Base-by-base conservation (phyloP, 1,140 invertebrate species). In the Drosophila virilis region DNA sequence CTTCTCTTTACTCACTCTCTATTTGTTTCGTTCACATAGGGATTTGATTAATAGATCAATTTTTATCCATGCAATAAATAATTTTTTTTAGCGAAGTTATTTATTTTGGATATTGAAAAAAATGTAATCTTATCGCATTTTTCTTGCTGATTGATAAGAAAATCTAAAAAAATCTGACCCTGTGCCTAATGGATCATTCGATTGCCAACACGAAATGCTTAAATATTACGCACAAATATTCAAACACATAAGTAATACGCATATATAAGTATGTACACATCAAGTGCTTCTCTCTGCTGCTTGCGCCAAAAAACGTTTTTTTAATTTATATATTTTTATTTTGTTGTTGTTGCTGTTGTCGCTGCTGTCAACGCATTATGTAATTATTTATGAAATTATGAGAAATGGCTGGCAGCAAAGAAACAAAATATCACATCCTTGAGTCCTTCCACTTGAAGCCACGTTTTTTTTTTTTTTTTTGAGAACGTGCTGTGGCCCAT, bases 381-480 rank as follows among this genome's bases (percentile, higher is more conserved):
- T 88, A 88, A 88, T 88, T 88, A 88, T 88, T 78, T 80, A 89
- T 85, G 72, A 89, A 88, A 88, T 88, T 79, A 88, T 88, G 83
- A 88, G 82, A 88, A 88, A 88, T 88, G 52, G 32, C 22, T 32
- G 46, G 17, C n/a, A 51, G 10, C 45, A 28, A 35, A 52, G 46
- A 32, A 54, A 50, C 15, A 42, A 45, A 15, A 54, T 12, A 50
- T 28, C 15, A 17, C 51, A 45, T 54, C 33, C n/a, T 17, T 7
- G 13, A 55, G 79, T 74, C 74, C 74, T 72, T 33, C 32, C 71
- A 65, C 58, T 40, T 64, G 75, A 67, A 57, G 40, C 75, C 59
- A 65, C 57, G 55, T 5, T 28, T 5, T 28, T 28, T 28, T 28
- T 28, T 28, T 2, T 28, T 22, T 60, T 81, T 64, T 42, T 54